Evolutionary conservation across 1,140 invertebrate species (phyloP).

Genomic region (Trichonephila clavipes): DNA sequence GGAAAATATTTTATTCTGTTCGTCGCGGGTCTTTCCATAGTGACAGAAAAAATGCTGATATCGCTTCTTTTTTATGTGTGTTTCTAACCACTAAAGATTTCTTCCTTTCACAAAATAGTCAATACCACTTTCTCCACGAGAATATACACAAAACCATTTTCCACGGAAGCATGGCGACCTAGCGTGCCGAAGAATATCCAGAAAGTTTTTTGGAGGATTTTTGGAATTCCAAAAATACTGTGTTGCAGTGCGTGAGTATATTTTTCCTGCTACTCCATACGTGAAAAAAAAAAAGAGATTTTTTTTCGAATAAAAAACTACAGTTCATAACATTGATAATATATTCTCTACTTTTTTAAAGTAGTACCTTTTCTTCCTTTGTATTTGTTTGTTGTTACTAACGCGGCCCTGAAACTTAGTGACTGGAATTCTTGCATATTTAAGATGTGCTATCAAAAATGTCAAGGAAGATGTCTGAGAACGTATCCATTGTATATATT

Average conservation of each 20-base stretch:
- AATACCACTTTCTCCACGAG: neutral
- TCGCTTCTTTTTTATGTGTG: neutral
- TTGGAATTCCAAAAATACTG: neutral
- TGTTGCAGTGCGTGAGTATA: neutral
- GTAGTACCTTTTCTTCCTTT: no score
- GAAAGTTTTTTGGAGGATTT: neutral
- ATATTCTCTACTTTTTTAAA: no score
- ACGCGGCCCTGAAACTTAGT: no score
- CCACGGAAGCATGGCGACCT: neutral
- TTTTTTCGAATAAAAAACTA: no score
- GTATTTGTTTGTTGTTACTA: no score
- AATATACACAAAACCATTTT: neutral
- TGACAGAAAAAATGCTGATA: neutral
- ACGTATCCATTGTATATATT: no score
- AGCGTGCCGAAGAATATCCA: neutral
- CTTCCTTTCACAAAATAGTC: neutral
- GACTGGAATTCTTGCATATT: no score
- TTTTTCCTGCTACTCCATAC: neutral
- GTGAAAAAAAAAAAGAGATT: neutral
- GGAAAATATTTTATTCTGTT: neutral
- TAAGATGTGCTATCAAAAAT: no score
- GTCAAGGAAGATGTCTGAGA: no score
- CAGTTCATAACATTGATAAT: no score
- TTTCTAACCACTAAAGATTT: constrained; percentile 11
- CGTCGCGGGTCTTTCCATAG: neutral